phyloP scores from a whole-genome alignment of 2,113 vertebrate genomes.

The Perca fluviatilis region DNA sequence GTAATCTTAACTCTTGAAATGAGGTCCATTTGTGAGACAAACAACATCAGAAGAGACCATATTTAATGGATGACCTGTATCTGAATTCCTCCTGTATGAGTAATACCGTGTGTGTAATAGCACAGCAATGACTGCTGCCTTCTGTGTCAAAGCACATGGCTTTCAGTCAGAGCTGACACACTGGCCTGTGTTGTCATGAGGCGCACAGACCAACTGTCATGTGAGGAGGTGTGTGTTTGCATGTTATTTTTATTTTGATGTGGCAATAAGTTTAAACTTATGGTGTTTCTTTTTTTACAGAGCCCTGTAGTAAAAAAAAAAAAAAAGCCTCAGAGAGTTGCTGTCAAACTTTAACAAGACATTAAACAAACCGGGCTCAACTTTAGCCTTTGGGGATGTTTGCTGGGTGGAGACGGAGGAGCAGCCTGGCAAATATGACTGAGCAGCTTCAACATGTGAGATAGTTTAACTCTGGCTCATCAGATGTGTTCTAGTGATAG shows the following conservation, averaged over 20 bases:
- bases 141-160: slow-evolving; percentile 65
- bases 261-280: slow-evolving; percentile 14
- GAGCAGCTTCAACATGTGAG: slow-evolving; percentile 1
- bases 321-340: neutral
- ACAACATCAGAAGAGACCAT: neutral
- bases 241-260: neutral
- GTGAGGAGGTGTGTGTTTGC: slow-evolving; percentile 16
- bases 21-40: neutral
- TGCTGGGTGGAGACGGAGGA: slow-evolving; percentile 40
- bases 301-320: neutral
- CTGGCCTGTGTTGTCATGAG: slow-evolving; percentile 62
- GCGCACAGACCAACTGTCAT: slow-evolving; percentile 52
- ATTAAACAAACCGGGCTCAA: slow-evolving; percentile 35
- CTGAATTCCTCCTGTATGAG: slow-evolving; percentile 43
- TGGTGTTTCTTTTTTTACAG: neutral
- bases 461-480: slow-evolving; percentile 1
- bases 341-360: slow-evolving; percentile 62
- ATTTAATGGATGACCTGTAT: slow-evolving; percentile 24
- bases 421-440: slow-evolving; percentile 13
- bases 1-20: neutral
- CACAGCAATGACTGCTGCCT: slow-evolving; percentile 32
- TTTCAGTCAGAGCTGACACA: slow-evolving; percentile 61
- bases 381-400: slow-evolving; percentile 36
- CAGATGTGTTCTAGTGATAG: slow-evolving; percentile 10
- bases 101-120: slow-evolving; percentile 45